Conservation (phyloP, 2,888 invertebrate genomes). For the Trissolcus japonicus region DNA sequence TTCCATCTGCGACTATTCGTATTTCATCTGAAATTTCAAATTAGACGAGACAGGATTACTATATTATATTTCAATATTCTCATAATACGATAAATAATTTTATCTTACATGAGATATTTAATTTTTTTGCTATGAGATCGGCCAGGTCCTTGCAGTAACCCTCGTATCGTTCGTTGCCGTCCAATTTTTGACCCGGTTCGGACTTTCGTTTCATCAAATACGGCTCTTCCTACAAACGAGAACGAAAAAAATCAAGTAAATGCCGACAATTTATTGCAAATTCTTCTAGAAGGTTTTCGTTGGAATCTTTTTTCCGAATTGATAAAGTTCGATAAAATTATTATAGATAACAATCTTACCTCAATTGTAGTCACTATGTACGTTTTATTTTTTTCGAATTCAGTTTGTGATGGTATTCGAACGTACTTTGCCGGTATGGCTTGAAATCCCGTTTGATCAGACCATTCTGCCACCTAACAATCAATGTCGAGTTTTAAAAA, state of each 20-base stretch:
- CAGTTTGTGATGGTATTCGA: constrained; percentile 82
- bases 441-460: constrained; percentile 86
- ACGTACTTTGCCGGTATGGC: constrained; percentile 86
- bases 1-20: constrained; percentile 88
- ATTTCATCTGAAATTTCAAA: constrained; percentile 83
- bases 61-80: constrained; percentile 1
- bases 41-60: constrained; percentile 8
- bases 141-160: constrained; percentile 96
- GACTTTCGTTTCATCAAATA: constrained; percentile 88
- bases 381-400: constrained; percentile 88
- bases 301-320: neutral
- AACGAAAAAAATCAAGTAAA: neutral
- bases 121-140: constrained; percentile 86
- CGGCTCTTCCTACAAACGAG: constrained; percentile 84
- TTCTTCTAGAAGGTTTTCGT: neutral
- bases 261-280: neutral
- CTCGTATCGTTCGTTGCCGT: constrained; percentile 86
- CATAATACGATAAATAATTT: neutral
- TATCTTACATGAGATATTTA: constrained; percentile 89
- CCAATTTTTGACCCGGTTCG: constrained; percentile 81
- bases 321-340: constrained; percentile 1
- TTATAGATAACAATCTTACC: constrained; percentile 75
- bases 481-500: constrained; percentile 8
- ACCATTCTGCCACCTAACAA: constrained; percentile 89
- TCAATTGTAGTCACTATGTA: constrained; percentile 91